Evolutionary conservation across 92 coral and sea anemone genomes (phyloP), one percentile per base, ranked within the genome.

Genomic region (Porites evermanni): DNA sequence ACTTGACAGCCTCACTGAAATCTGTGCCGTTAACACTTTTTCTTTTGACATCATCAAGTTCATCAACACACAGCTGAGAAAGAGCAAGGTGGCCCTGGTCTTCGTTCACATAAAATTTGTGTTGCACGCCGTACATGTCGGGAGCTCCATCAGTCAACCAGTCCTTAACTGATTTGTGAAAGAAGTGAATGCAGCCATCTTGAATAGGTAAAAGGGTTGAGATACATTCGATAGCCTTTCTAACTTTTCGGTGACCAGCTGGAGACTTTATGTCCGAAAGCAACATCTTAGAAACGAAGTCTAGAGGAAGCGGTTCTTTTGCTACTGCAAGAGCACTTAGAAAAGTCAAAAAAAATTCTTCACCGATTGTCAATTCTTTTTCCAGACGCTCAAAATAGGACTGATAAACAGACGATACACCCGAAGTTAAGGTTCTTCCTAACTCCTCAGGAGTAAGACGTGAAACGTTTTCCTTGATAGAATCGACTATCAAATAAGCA

Each of bases 91-190:
- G 89, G 56, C 94, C 94, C 29, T 87, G 56, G 16, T n/a, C 47
- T 64, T 78, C 88, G 23, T 83, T 73, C 19, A 87, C 88, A 24
- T 65, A 23, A 58, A 68, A 86, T 12, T 65, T 53, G 12, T 86
- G 93, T 11, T 19, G 53, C 4, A 29, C 32, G 32, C 63, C 66
- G 18, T 70, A 78, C 32, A 29, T 29, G 32, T 29, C 32, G 13
- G 54, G 18, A 6, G 23, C 47, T 50, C 0, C 38, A 10, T 64
- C 52, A 1, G 79, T 83, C 18, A 91, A 79, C 93, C 92, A 91
- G 21, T 91, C 93, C 6, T 73, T 86, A 13, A 91, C 64, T 4
- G 94, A 91, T 77, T 91, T 91, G 64, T 91, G 94, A 74, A 88
- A 76, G 21, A 82, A 73, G 54, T 88, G 88, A 7, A 91, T 64